These are phyloP conservation scores for Danio albolineatus DNA, from an alignment of 2,797 vertebrate genomes.

Conservation along the genomic window DNA sequence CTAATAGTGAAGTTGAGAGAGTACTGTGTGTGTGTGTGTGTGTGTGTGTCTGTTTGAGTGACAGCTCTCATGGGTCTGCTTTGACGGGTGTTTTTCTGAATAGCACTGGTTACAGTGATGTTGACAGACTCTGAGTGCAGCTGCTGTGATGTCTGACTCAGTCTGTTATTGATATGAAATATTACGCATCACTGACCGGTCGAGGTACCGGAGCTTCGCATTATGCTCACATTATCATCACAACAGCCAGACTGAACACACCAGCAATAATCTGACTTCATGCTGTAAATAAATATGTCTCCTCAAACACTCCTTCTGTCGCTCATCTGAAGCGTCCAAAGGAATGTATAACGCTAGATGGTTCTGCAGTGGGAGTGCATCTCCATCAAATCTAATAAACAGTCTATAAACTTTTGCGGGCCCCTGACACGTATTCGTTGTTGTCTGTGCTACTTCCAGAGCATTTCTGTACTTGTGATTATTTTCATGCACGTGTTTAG, in stretches of 20 bases:
- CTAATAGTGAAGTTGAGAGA: too few relatives aligned
- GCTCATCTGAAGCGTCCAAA: neutral
- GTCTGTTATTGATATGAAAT: constrained; percentile 41
- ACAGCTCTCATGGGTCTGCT: neutral
- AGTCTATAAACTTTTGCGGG: too few relatives aligned
- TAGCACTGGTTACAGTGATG: constrained; percentile 17
- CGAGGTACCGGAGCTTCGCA: constrained; percentile 16
- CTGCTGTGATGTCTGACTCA: constrained; percentile 40
- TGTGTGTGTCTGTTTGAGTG: neutral
- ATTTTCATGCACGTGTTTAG: too few relatives aligned
- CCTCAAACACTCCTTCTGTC: neutral
- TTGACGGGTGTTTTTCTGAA: constrained; percentile 28
- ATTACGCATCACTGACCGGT: constrained; percentile 15
- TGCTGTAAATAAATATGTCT: neutral
- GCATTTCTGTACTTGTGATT: too few relatives aligned
- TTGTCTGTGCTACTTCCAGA: too few relatives aligned
- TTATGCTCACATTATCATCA: neutral
- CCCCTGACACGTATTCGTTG: too few relatives aligned
- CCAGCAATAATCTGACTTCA: neutral
- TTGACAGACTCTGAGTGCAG: constrained; percentile 31
- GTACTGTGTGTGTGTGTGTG: neutral
- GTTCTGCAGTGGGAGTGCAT: too few relatives aligned
- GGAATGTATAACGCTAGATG: too few relatives aligned
- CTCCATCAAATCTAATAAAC: too few relatives aligned
- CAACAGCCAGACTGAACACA: neutral